Conservation (phyloP, 1,140 invertebrate genomes). For the Hyphantria cunea region DNA sequence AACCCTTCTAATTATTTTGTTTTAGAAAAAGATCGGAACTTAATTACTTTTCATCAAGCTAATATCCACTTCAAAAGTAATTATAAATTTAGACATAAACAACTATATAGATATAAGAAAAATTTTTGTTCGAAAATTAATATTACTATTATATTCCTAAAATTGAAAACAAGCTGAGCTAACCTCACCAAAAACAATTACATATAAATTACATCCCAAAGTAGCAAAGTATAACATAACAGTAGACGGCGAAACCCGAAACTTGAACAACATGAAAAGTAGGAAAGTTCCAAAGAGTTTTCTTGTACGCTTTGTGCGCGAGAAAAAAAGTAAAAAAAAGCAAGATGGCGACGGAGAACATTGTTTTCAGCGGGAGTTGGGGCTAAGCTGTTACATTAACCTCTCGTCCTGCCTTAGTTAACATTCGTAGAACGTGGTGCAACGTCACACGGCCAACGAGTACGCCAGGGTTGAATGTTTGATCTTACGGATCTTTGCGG, state of each 20-base stretch:
- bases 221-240: background rate
- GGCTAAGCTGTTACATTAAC: slow-evolving; percentile 72
- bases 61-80: no score
- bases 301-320: slow-evolving; percentile 35
- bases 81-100: no score
- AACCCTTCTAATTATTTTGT: no score
- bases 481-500: slow-evolving; percentile 19
- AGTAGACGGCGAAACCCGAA: slow-evolving; percentile 7
- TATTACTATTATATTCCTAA: no score
- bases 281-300: slow-evolving; percentile 32
- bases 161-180: no score
- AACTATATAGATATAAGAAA: no score
- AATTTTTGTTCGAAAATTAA: no score
- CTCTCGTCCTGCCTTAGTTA: slow-evolving; percentile 59
- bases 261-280: slow-evolving; percentile 20
- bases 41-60: no score
- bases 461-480: slow-evolving; percentile 29
- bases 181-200: background rate
- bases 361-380: slow-evolving; percentile 50
- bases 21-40: no score
- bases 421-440: slow-evolving; percentile 50
- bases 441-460: slow-evolving; percentile 53
- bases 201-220: slow-evolving; percentile 8
- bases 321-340: slow-evolving; percentile 45
- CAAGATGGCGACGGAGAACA: slow-evolving; percentile 53